Conservation (phyloP, 2,113 vertebrate genomes). For the Bothrops jararaca region DNA sequence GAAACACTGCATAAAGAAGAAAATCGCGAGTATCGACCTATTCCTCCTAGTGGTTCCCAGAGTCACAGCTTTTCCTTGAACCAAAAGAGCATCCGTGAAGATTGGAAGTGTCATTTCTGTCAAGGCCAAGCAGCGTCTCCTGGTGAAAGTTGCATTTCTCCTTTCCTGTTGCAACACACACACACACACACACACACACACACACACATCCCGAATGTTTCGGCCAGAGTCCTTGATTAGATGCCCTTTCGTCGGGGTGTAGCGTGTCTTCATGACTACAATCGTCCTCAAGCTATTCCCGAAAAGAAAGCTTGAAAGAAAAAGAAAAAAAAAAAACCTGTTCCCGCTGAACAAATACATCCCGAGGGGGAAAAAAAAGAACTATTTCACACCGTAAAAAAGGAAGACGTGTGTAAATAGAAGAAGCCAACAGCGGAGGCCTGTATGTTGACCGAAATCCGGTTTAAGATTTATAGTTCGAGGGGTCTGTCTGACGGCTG, state of each 20-base stretch:
- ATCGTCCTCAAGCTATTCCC: background rate
- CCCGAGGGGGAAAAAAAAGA: background rate
- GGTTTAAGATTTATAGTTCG: accelerated
- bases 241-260: background rate
- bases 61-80: background rate
- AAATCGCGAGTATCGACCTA: background rate
- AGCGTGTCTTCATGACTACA: background rate
- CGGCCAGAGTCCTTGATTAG: background rate
- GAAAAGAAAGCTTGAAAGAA: background rate
- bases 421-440: background rate
- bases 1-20: too few relatives aligned
- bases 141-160: background rate
- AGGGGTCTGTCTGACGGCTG: background rate
- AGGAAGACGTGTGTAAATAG: background rate
- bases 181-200: background rate
- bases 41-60: background rate
- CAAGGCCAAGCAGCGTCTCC: background rate
- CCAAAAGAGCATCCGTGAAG: background rate
- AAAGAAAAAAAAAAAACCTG: background rate
- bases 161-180: too few relatives aligned
- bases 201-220: accelerated
- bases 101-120: background rate
- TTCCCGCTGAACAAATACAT: background rate
- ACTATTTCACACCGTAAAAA: constrained; percentile 11
- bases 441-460: background rate